Conservation (phyloP, 2,113 vertebrate genomes). For the Naja naja region DNA sequence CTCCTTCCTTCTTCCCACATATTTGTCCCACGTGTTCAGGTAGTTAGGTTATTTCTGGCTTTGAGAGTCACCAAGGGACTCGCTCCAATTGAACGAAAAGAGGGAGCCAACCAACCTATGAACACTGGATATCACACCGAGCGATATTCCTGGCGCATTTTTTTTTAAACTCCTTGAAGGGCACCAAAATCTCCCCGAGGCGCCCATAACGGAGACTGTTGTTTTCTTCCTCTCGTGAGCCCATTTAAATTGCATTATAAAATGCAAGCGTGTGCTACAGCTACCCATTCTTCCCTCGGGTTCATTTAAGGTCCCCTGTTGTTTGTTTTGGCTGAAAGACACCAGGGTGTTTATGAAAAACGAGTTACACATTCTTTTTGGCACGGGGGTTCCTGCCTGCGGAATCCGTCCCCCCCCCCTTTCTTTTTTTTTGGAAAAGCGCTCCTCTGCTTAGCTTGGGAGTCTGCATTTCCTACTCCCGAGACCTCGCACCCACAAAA, state of each 20-base stretch:
- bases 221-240: slow-evolving; percentile 1
- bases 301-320: slow-evolving; percentile 72
- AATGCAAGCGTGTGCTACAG: slow-evolving; percentile 35
- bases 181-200: background rate
- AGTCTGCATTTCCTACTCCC: slow-evolving; percentile 40
- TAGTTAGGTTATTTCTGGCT: background rate
- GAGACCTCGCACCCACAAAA: background rate
- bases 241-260: slow-evolving; percentile 7
- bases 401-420: slow-evolving; percentile 25
- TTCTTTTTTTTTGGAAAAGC: slow-evolving; percentile 25
- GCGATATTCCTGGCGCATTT: background rate
- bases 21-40: background rate
- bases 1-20: background rate
- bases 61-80: background rate
- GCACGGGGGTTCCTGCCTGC: slow-evolving; percentile 71
- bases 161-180: background rate
- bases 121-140: background rate
- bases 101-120: background rate
- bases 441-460: slow-evolving; percentile 54
- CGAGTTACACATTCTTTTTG: slow-evolving; percentile 73
- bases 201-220: too few relatives aligned
- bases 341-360: slow-evolving; percentile 75
- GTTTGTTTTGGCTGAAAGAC: slow-evolving; percentile 69
- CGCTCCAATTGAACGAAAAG: background rate
- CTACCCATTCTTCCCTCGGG: slow-evolving; percentile 55